A percentile compares a stretch with the other conserved stretches of the same genome.
phyloP scores from a whole-genome alignment of 2,797 vertebrate species.

The Lithobates sylvaticus region DNA sequence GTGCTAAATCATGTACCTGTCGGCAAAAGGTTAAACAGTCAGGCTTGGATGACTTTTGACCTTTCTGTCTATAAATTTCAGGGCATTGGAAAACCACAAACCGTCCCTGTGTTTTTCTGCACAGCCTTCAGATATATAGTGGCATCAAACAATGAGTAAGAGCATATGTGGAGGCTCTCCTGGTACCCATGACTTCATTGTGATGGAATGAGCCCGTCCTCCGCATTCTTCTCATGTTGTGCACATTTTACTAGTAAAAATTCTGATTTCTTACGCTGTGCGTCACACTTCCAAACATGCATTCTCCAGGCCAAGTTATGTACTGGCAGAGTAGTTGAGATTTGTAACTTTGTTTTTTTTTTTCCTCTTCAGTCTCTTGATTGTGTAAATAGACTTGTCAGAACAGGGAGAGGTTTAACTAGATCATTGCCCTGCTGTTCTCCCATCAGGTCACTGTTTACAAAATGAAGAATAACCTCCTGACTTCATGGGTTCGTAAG shows the following conservation, averaged over 20 bases:
- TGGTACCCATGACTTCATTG: slow-evolving; percentile 14
- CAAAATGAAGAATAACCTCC: too few relatives aligned
- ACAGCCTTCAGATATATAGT: too few relatives aligned
- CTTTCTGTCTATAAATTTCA: too few relatives aligned
- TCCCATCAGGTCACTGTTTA: neutral
- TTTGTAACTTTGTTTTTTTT: slow-evolving; percentile 37
- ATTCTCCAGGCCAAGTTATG: slow-evolving; percentile 28
- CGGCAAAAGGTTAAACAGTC: too few relatives aligned
- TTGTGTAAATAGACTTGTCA: slow-evolving; percentile 36
- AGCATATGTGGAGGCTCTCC: neutral
- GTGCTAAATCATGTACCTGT: too few relatives aligned
- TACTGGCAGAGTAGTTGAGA: slow-evolving; percentile 24
- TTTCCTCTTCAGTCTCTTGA: neutral
- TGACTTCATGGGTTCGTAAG: too few relatives aligned
- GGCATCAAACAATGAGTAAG: too few relatives aligned
- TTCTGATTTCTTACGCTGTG: slow-evolving; percentile 18
- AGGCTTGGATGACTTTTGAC: too few relatives aligned
- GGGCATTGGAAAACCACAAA: too few relatives aligned
- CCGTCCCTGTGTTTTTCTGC: too few relatives aligned
- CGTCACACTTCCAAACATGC: slow-evolving; percentile 24
- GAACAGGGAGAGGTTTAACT: neutral
- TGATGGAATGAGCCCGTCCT: slow-evolving; percentile 31
- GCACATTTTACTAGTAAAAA: slow-evolving; percentile 20
- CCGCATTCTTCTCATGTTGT: neutral
- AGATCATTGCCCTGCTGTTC: neutral